phyloP scores from a whole-genome alignment of 2,113 vertebrate species.

The Capreolus pygargus region DNA sequence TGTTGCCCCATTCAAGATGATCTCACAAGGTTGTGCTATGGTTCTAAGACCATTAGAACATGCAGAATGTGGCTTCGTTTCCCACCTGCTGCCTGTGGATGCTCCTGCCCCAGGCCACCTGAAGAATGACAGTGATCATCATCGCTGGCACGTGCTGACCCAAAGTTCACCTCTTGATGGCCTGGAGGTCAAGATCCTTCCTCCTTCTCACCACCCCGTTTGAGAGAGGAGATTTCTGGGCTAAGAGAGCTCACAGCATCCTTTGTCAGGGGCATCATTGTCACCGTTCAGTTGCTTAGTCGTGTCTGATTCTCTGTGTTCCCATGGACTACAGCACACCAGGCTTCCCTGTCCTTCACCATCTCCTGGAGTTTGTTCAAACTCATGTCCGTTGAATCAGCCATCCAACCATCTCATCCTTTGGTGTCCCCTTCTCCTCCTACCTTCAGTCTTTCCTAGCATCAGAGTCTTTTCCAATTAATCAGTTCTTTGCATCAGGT shows the following conservation, averaged over 20 bases:
- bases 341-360: background rate
- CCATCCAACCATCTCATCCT: background rate
- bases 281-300: background rate
- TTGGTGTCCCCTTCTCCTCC: background rate
- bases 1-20: background rate
- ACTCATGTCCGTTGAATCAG: background rate
- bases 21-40: background rate
- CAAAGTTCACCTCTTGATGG: background rate
- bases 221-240: background rate
- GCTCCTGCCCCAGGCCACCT: background rate
- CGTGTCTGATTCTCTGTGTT: background rate
- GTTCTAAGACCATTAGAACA: background rate
- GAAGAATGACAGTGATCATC: background rate
- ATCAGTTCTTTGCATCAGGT: background rate
- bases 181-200: background rate
- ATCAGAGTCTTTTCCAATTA: background rate
- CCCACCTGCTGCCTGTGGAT: background rate
- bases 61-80: background rate
- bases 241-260: background rate
- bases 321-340: background rate
- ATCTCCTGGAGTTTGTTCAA: background rate
- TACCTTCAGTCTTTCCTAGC: background rate
- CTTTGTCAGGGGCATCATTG: background rate
- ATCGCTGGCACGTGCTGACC: accelerated
- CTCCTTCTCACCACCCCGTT: background rate